phyloP scores from a whole-genome alignment of 2,113 vertebrate genomes.

The Misgurnus anguillicaudatus region DNA sequence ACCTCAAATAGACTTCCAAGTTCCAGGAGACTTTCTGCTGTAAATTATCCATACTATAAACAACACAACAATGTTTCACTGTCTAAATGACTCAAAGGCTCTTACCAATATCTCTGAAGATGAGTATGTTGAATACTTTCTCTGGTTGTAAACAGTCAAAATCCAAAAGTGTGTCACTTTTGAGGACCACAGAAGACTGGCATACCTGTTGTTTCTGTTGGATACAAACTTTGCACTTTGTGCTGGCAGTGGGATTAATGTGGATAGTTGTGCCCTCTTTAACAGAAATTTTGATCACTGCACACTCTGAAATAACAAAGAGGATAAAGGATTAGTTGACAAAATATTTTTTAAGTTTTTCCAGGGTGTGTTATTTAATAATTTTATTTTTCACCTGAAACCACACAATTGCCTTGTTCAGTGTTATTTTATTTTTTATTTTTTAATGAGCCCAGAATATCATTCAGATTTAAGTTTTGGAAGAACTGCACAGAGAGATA shows the following conservation, averaged over 20 bases:
- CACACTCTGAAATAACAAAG: constrained; percentile 44
- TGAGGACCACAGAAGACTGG: constrained; percentile 25
- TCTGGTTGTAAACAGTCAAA: constrained; percentile 65
- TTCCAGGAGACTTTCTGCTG: too few species aligned
- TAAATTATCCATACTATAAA: not conserved
- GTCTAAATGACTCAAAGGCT: not conserved
- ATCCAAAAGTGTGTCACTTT: constrained; percentile 31
- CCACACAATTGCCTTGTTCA: too few species aligned
- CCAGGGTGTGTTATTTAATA: too few species aligned
- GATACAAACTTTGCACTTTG: constrained; percentile 62
- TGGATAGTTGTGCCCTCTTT: constrained; percentile 50
- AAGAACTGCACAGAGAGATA: too few species aligned
- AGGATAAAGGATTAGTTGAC: not conserved
- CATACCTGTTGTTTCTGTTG: constrained; percentile 27
- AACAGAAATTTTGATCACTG: constrained; percentile 48
- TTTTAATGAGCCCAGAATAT: too few species aligned
- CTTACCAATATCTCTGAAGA: constrained; percentile 62
- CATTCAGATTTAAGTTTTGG: too few species aligned
- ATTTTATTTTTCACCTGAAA: too few species aligned
- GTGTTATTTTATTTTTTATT: too few species aligned
- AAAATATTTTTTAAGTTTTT: not conserved
- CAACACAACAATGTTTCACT: not conserved
- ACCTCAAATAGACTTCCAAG: too few species aligned
- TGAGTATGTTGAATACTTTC: constrained; percentile 62
- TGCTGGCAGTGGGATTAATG: constrained; percentile 49